phyloP scores from a whole-genome alignment of 1,140 invertebrate species.

The Cylas formicarius region DNA sequence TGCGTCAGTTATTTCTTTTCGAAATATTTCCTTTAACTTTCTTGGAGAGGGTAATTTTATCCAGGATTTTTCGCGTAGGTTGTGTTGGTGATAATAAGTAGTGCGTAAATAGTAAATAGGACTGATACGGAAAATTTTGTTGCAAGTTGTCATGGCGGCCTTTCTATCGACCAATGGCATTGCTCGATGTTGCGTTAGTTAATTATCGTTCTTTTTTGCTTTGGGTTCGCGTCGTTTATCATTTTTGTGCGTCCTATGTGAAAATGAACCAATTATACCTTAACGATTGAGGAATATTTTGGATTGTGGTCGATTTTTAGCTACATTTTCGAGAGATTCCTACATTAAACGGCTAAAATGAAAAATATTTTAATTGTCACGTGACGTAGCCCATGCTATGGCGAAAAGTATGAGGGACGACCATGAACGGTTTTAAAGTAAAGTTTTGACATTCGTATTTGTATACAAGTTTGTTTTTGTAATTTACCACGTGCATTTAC shows the following conservation, averaged over 20 bases:
- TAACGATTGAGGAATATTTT: constrained; percentile 1
- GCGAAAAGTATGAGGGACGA: constrained; percentile 51
- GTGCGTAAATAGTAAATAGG: constrained; percentile 8
- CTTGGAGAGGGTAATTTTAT: too few relatives aligned
- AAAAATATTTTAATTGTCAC: constrained; percentile 45
- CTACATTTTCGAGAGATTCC: constrained; percentile 3
- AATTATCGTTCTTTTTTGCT: constrained; percentile 43
- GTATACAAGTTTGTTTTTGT: constrained; percentile 54
- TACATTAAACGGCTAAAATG: constrained; percentile 34
- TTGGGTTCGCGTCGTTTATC: constrained; percentile 54
- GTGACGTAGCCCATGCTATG: constrained; percentile 53
- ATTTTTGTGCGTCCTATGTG: constrained; percentile 46
- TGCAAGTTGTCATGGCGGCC: constrained; percentile 55
- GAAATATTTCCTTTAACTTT: too few relatives aligned
- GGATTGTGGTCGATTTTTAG: neutral
- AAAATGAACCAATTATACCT: constrained; percentile 24
- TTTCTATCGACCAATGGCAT: constrained; percentile 52
- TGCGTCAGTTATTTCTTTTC: too few relatives aligned
- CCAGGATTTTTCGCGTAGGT: too few relatives aligned
- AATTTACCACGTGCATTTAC: constrained; percentile 41
- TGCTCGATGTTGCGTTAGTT: constrained; percentile 49
- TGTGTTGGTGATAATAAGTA: constrained; percentile 7
- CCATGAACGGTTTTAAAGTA: constrained; percentile 48
- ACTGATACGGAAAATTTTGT: constrained; percentile 31
- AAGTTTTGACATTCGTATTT: constrained; percentile 54